Evolutionary conservation across 2,797 vertebrate genomes (phyloP).

Genomic region (Betta splendens): DNA sequence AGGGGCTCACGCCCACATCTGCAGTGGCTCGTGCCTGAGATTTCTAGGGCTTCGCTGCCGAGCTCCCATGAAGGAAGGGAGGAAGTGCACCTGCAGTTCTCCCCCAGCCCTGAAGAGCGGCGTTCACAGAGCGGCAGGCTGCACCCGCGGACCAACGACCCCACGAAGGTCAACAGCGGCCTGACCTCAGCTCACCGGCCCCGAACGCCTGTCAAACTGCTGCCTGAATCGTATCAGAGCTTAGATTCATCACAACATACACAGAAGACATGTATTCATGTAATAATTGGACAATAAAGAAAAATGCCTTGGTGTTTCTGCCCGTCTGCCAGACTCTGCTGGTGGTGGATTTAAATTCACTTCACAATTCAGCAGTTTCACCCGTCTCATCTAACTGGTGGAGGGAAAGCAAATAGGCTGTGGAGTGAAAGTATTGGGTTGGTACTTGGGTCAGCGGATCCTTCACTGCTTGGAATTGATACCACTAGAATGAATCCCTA

Average conservation of each 20-base stretch:
- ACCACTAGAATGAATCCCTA: slow-evolving; percentile 6
- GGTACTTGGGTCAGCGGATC: background rate
- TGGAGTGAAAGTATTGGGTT: slow-evolving; percentile 9
- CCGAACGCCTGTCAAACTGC: slow-evolving; percentile 9
- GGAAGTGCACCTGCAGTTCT: slow-evolving; percentile 28
- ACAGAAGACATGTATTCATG: too few relatives aligned
- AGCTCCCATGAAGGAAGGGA: slow-evolving; percentile 34
- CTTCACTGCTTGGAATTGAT: slow-evolving; percentile 15
- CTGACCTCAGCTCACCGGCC: slow-evolving; percentile 31
- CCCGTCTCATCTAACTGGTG: background rate
- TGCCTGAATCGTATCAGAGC: too few relatives aligned
- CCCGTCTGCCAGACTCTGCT: background rate
- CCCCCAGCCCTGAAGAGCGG: slow-evolving; percentile 18
- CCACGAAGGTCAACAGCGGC: slow-evolving; percentile 27
- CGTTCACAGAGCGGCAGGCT: slow-evolving; percentile 32
- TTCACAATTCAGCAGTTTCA: background rate
- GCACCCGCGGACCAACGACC: slow-evolving; percentile 29
- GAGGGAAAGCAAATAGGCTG: background rate
- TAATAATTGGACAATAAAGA: too few relatives aligned
- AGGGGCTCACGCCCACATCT: slow-evolving; percentile 63
- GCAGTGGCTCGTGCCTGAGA: slow-evolving; percentile 73
- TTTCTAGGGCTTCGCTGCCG: slow-evolving; percentile 62
- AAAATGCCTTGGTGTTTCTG: background rate
- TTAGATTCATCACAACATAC: too few relatives aligned
- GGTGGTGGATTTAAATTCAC: background rate